Evolutionary conservation across 2,113 vertebrate species (phyloP).

Genomic region (Gulo gulo): DNA sequence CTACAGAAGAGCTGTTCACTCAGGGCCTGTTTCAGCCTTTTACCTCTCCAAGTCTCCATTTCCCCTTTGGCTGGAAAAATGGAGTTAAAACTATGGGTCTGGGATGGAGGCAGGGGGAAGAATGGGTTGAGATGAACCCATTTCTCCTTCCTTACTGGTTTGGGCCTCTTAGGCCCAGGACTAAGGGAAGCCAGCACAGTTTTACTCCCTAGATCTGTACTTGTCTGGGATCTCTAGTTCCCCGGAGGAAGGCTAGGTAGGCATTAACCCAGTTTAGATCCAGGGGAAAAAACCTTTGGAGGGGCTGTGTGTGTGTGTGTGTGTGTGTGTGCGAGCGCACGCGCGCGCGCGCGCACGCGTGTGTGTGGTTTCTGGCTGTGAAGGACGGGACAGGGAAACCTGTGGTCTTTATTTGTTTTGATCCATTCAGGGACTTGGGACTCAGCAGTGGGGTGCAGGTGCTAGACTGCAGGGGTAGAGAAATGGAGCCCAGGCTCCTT

Average conservation of each 20-base stretch:
- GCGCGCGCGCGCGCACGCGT: too few species aligned
- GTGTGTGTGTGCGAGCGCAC: background rate
- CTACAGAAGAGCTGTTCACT: conserved; percentile 68
- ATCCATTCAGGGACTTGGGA: background rate
- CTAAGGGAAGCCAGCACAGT: background rate
- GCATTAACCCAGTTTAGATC: background rate
- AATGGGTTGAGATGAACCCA: conserved; percentile 17
- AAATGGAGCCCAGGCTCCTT: conserved; percentile 4
- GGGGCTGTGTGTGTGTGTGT: background rate
- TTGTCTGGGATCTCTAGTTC: background rate
- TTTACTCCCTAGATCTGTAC: conserved; percentile 25
- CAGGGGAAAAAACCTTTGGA: background rate
- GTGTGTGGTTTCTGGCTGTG: conserved; percentile 24
- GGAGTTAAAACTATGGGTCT: conserved; percentile 37
- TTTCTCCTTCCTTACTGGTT: conserved; percentile 35
- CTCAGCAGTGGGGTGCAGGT: background rate
- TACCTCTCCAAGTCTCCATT: conserved; percentile 57
- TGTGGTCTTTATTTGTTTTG: conserved; percentile 45
- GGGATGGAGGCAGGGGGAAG: conserved; percentile 4
- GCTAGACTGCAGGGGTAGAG: background rate
- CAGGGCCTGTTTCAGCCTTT: conserved; percentile 61
- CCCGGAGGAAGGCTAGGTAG: background rate
- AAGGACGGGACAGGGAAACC: background rate
- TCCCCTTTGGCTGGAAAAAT: conserved; percentile 60
- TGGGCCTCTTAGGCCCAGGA: background rate